Base-by-base conservation (phyloP, 2,113 vertebrate genomes). In the Poeciliopsis retropinna region DNA sequence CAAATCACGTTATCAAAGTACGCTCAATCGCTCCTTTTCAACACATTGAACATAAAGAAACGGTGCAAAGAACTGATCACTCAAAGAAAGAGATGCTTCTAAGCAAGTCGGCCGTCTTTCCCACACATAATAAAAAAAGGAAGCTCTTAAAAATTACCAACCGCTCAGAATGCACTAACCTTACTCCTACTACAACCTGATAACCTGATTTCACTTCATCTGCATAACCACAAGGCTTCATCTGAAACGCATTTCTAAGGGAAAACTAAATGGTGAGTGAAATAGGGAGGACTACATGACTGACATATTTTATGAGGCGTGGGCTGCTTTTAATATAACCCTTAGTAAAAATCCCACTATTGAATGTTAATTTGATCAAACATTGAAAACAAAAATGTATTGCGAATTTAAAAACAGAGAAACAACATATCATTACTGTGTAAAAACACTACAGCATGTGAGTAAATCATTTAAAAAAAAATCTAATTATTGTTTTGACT, bases 91-190 rank as follows among this genome's bases (percentile, higher is more conserved):
- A 73, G 4, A 34, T 12, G 67, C 47, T 47, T 75, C 30, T 60
- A 73, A 83, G 79, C 63, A 73, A 29, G 47, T 70, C 70, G 70
- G 34, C 80, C 65, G 83, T 44, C 37, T 67, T 9, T 12, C 61
- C 5, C 29, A 54, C 60, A 47, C 47, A 65, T 63, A 83, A 75
- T 70, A 28, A 47, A 27, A 14, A 78, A 44, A 68, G 64, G 60
- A 54, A 72, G 66, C 57, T 68, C 31, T 65, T 80, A 22, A 75
- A 30, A 74, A 70, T 41, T 51, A 32, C 25, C 25, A 70, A 47
- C 60, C 47, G 62, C 25, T 72, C n/a, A 73, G 32, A n/a, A 54
- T 66, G 31, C 28, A 76, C 37, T 10, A 39, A 67, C 37, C 72
- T 60, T 60, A 6, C 11, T 51, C 28, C 74, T 70, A 8, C 30